Percentiles rank a stretch among this genome's conserved stretches.
phyloP scores from a whole-genome alignment of 1,140 invertebrate species.

The Bursaphelenchus mucronatus region DNA sequence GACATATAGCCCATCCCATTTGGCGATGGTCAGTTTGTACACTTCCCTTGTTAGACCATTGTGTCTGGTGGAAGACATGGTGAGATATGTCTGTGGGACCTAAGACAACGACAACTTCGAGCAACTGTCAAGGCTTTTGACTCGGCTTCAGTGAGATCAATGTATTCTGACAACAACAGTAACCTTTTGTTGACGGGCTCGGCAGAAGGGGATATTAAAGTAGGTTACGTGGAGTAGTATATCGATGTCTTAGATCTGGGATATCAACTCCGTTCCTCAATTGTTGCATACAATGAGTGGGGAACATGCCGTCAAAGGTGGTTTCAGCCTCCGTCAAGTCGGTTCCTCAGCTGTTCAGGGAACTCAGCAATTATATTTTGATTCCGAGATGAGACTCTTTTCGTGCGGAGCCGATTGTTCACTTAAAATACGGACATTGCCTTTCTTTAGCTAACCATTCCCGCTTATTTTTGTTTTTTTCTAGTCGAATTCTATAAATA shows the following conservation, averaged over 20 bases:
- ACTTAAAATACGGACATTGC: conserved; percentile 88
- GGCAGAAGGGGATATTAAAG: conserved; percentile 98
- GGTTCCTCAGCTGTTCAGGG: conserved; percentile 65
- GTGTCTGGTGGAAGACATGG: conserved; percentile 93
- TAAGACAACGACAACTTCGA: conserved; percentile 78
- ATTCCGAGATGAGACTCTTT: conserved; percentile 78
- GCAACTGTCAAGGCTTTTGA: conserved; percentile 72
- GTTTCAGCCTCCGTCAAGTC: conserved; percentile 59
- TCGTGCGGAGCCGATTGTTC: conserved; percentile 97
- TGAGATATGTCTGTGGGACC: conserved; percentile 76
- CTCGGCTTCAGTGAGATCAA: conserved; percentile 76
- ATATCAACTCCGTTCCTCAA: conserved; percentile 73
- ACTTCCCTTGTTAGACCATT: conserved; percentile 61
- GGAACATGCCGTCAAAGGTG: conserved; percentile 71
- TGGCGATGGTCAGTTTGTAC: no score
- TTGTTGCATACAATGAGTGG: conserved; percentile 79
- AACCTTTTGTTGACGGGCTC: conserved; percentile 94
- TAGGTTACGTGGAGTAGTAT: conserved; percentile 60
- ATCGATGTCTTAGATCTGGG: conserved; percentile 75
- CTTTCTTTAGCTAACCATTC: conserved; percentile 52
- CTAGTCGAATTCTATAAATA: no score
- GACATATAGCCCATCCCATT: no score
- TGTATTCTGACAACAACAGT: conserved; percentile 86
- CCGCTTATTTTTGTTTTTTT: no score
- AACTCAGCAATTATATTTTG: conserved; percentile 87